Percentiles rank a stretch among this genome's conserved stretches.
Evolutionary conservation across 2,888 invertebrate species (phyloP).

Genomic region (Vanessa cardui): DNA sequence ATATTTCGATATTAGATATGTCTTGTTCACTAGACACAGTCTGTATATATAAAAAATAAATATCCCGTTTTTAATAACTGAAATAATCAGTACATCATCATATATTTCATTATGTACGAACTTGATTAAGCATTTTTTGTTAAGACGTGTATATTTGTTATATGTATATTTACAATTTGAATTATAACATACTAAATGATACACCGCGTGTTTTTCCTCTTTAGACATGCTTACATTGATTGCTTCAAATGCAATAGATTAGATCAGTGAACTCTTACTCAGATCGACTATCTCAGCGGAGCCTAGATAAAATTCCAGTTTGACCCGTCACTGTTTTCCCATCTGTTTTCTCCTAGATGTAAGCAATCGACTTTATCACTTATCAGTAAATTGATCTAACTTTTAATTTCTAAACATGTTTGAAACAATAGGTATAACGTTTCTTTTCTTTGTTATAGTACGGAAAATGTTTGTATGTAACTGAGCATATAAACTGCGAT

Average conservation of each 20-base stretch:
- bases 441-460: constrained; percentile 5
- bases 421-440: constrained; percentile 15
- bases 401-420: constrained; percentile 30
- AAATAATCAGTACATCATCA: too few species aligned
- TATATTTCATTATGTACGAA: too few species aligned
- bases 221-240: constrained; percentile 5
- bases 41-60: too few species aligned
- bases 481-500: too few species aligned
- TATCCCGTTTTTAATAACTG: too few species aligned
- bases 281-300: constrained; percentile 35
- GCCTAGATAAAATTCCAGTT: constrained; percentile 42
- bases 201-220: neutral
- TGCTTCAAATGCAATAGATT: constrained; percentile 28
- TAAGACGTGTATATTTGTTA: too few species aligned
- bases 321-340: constrained; percentile 40
- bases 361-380: constrained; percentile 34
- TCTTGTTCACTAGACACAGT: too few species aligned
- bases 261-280: constrained; percentile 40
- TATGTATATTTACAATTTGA: too few species aligned
- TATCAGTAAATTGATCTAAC: constrained; percentile 39
- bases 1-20: too few species aligned
- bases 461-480: neutral
- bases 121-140: too few species aligned
- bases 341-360: constrained; percentile 38
- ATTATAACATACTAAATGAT: neutral